Evolutionary conservation across 2,113 vertebrate genomes (phyloP), one percentile per base, ranked within the genome.

Genomic region (Corythaeola cristata): DNA sequence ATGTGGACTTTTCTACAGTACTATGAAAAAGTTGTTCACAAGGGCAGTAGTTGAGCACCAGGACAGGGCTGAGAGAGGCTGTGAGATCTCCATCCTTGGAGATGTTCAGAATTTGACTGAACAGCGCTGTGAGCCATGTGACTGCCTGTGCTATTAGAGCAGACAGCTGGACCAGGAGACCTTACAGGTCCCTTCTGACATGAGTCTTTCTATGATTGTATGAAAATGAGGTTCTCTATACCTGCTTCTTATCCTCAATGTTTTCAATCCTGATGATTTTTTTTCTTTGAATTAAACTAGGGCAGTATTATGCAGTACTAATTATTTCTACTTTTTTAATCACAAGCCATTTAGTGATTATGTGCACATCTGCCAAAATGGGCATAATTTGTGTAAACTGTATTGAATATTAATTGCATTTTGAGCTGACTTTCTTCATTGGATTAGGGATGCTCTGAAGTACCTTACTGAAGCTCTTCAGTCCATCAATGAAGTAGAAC

Each of bases 381-480:
- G 50, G 37, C 47, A 8, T 9, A 9, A 20, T 85, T 69, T 56
- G 4, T 79, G 17, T 21, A 47, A 80, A 41, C 6, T 39, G 11
- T 24, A 30, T 33, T 85, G 55, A 71, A 84, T 78, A 62, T 71
- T 39, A 81, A 56, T 96, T 78, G 49, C 6, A 59, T 69, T 95
- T 44, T 79, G 86, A 89, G 22, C 59, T 93, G 74, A 85, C 47
- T 90, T 53, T 96, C 78, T 96, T 67, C 35, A 4, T 39, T 96
- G 73, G 66, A 62, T 89, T 62, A 99, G 99, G 62, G 99, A 99
- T 90, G 98, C 99, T 96, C 98, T 98, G 26, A 99, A 97, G 68
- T 99, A 98, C 64, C 98, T 99, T 23, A 91, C 98, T 5, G 99
- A 99, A 96, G 98, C 98, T 87, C 98, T 99, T 86, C 98, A 98